Evolutionary conservation across 1,140 invertebrate species (phyloP).

Genomic region (Lethrus apterus): DNA sequence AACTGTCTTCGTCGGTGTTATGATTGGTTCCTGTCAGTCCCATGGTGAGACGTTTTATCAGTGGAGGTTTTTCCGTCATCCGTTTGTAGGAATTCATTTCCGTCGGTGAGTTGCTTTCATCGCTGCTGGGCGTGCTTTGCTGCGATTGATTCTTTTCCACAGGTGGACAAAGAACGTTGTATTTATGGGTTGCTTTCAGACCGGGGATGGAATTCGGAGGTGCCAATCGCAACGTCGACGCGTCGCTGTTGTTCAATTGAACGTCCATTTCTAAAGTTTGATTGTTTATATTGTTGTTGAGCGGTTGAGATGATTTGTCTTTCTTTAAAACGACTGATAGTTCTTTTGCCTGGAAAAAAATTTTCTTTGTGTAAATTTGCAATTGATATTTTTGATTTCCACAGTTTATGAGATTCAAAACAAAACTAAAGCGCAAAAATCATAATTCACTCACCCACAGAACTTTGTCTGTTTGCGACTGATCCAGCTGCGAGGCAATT

Average conservation of each 20-base stretch:
- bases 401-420: background rate
- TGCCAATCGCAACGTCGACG: slow-evolving; percentile 45
- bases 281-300: slow-evolving; percentile 19
- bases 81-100: slow-evolving; percentile 79
- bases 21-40: slow-evolving; percentile 48
- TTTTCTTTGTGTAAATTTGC: no score
- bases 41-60: slow-evolving; percentile 70
- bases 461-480: slow-evolving; percentile 36
- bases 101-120: slow-evolving; percentile 81
- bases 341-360: slow-evolving; percentile 32
- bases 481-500: slow-evolving; percentile 39
- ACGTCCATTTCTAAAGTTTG: slow-evolving; percentile 47
- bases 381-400: background rate
- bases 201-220: slow-evolving; percentile 49
- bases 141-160: slow-evolving; percentile 45
- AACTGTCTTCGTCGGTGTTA: slow-evolving; percentile 51
- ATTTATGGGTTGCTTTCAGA: slow-evolving; percentile 45
- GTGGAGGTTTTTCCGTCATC: slow-evolving; percentile 70
- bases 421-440: background rate
- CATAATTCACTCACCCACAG: slow-evolving; percentile 31
- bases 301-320: slow-evolving; percentile 22
- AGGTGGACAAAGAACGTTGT: slow-evolving; percentile 41
- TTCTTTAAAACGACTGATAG: slow-evolving; percentile 30
- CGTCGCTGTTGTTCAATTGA: slow-evolving; percentile 44
- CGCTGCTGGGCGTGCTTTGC: slow-evolving; percentile 67